Conservation (phyloP, 2,888 invertebrate species). For the Pristionchus exspectatus region DNA sequence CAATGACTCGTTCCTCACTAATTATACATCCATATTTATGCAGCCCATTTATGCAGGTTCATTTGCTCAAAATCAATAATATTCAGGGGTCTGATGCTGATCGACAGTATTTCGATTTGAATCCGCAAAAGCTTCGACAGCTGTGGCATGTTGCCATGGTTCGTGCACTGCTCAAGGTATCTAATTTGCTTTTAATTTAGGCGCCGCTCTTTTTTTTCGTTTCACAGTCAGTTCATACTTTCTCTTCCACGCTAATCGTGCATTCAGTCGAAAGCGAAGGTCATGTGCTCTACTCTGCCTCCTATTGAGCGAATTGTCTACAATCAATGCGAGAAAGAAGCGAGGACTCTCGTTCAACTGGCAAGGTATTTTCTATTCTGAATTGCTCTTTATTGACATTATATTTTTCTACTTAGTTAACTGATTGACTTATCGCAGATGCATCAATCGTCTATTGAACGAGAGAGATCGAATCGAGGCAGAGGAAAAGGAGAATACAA, state of each 20-base stretch:
- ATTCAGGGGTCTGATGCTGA: neutral
- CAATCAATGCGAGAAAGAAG: constrained; percentile 67
- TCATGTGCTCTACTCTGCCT: constrained; percentile 59
- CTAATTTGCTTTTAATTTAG: neutral
- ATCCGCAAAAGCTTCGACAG: constrained; percentile 67
- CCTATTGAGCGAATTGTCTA: constrained; percentile 67
- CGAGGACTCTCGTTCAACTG: constrained; percentile 65
- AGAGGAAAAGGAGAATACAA: neutral
- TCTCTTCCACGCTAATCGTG: neutral
- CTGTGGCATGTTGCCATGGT: constrained; percentile 69
- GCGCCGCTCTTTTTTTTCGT: no score
- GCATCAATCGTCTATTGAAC: constrained; percentile 35
- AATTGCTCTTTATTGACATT: neutral
- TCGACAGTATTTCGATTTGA: constrained; percentile 61
- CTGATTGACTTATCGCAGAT: neutral
- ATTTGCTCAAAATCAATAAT: no score
- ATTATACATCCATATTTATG: no score
- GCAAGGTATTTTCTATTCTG: constrained; percentile 57
- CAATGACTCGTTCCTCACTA: no score
- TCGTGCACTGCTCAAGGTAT: constrained; percentile 67
- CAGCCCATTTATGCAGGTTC: no score
- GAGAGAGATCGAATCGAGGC: constrained; percentile 21
- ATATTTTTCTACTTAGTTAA: no score
- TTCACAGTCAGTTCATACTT: no score
- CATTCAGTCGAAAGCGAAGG: constrained; percentile 67